Percentiles rank a stretch among this genome's conserved stretches.
These are phyloP conservation scores for Chloropsis hardwickii DNA, from an alignment of 2,113 vertebrate genomes.

Conservation along the genomic window DNA sequence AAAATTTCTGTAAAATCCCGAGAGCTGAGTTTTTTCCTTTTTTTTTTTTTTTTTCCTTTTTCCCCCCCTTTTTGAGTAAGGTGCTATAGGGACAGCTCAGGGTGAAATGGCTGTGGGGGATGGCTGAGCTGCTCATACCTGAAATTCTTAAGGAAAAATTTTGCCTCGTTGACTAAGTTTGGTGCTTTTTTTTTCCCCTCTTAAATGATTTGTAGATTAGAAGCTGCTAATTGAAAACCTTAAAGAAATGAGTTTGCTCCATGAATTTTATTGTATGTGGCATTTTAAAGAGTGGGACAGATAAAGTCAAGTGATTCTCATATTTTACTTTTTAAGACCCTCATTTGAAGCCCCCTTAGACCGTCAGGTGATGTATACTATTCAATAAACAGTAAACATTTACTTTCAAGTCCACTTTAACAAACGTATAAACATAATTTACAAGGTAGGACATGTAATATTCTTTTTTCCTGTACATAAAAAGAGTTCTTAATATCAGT, in stretches of 20 bases:
- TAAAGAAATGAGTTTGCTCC: background rate
- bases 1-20: background rate
- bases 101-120: background rate
- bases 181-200: background rate
- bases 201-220: constrained; percentile 39
- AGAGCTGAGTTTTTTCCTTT: accelerated
- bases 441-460: background rate
- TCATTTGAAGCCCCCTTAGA: background rate
- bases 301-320: background rate
- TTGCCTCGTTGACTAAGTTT: background rate
- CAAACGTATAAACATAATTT: background rate
- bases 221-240: background rate
- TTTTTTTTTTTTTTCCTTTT: no score
- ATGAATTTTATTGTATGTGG: background rate
- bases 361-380: background rate
- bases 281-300: background rate
- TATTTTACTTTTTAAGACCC: background rate
- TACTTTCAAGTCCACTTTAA: background rate
- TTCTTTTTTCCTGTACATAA: background rate
- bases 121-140: constrained; percentile 61
- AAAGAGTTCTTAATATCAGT: background rate
- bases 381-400: background rate
- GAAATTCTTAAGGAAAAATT: constrained; percentile 63
- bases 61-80: accelerated
- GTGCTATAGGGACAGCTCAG: background rate